phyloP scores from a whole-genome alignment of 2,113 vertebrate genomes.

The Elachura formosa region DNA sequence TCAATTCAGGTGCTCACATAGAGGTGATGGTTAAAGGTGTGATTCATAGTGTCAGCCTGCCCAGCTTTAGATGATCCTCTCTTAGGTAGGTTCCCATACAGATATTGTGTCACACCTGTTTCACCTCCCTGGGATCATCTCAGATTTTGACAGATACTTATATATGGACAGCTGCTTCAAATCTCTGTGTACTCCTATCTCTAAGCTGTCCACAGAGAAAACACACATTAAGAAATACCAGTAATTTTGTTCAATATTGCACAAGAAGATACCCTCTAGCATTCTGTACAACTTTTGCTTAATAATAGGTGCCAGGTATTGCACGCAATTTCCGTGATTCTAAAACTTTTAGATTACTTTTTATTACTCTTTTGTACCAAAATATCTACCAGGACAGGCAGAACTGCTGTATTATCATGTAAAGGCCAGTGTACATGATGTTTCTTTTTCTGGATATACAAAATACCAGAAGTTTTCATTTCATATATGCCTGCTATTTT shows the following conservation, averaged over 20 bases:
- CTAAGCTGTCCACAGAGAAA: background rate
- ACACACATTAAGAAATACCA: background rate
- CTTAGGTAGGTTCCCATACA: background rate
- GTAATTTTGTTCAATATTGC: background rate
- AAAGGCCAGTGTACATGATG: background rate
- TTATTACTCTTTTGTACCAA: background rate
- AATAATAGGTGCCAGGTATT: background rate
- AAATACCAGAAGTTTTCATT: background rate
- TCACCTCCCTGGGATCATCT: background rate
- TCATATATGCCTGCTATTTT: background rate
- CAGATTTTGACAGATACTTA: background rate
- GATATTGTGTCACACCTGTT: background rate
- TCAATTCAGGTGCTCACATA: fast-evolving
- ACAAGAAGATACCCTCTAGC: background rate
- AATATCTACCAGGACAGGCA: background rate
- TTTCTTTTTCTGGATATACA: background rate
- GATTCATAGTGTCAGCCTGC: background rate
- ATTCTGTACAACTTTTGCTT: background rate
- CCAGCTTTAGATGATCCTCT: background rate
- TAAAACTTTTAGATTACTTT: background rate
- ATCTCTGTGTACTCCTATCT: background rate
- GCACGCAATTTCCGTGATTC: background rate
- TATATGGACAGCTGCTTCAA: fast-evolving
- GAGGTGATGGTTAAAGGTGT: background rate
- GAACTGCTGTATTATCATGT: background rate